Conservation (phyloP, 2,888 invertebrate species). For the Sinodicranocentrus sp. region DNA sequence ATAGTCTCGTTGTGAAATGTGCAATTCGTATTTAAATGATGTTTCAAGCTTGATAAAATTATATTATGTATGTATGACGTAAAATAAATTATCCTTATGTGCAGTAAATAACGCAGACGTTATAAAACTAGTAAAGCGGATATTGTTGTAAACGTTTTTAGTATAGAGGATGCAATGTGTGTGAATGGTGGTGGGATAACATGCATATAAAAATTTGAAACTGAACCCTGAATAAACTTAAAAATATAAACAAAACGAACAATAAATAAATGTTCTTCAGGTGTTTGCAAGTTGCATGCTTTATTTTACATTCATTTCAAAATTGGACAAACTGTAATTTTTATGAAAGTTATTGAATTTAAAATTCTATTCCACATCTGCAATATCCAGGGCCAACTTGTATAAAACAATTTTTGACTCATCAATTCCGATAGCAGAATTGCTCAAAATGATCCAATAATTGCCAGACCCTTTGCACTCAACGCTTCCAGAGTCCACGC, state of each 20-base stretch:
- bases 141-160: too few relatives aligned
- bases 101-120: too few relatives aligned
- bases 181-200: slow-evolving; percentile 3
- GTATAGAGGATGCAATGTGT: too few relatives aligned
- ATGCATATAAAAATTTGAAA: too few relatives aligned
- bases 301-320: not conserved
- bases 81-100: not conserved
- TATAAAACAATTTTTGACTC: slow-evolving; percentile 29
- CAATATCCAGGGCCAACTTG: slow-evolving; percentile 29
- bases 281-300: too few relatives aligned
- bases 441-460: slow-evolving; percentile 49
- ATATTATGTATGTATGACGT: not conserved
- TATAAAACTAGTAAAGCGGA: too few relatives aligned
- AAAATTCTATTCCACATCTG: not conserved
- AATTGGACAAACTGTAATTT: not conserved
- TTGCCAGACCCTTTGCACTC: slow-evolving; percentile 28
- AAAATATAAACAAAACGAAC: too few relatives aligned
- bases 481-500: not conserved
- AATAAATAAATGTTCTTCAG: too few relatives aligned
- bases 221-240: too few relatives aligned
- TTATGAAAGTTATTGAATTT: not conserved
- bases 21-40: slow-evolving; percentile 12
- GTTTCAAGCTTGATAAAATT: not conserved
- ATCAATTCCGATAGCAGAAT: slow-evolving; percentile 5
- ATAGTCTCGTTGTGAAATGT: slow-evolving; percentile 29